These are phyloP conservation scores for Liasis olivaceus DNA, from an alignment of 2,797 vertebrate genomes.

Conservation along the genomic window DNA sequence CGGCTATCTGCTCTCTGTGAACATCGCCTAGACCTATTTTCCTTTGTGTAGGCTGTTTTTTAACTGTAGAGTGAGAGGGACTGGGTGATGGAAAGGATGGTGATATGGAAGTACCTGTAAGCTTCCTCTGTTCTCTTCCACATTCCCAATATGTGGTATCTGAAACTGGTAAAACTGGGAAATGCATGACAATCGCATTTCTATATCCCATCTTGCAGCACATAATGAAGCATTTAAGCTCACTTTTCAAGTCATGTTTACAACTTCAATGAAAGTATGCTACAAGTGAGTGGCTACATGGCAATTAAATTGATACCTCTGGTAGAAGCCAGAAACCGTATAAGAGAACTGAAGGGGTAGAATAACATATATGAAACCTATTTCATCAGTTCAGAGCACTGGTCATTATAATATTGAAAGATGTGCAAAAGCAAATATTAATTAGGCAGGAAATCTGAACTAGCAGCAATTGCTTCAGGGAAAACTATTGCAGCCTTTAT, in stretches of 20 bases:
- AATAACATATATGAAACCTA: neutral
- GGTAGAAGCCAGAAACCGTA: neutral
- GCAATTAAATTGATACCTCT: neutral
- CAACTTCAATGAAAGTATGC: neutral
- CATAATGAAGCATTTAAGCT: neutral
- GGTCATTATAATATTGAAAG: neutral
- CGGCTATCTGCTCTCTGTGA: too few relatives aligned
- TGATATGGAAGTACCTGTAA: too few relatives aligned
- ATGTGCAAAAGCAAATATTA: slow-evolving; percentile 23
- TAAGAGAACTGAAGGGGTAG: neutral
- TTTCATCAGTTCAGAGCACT: neutral
- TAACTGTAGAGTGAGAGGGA: too few relatives aligned
- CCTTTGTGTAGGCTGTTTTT: too few relatives aligned
- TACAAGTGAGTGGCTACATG: neutral
- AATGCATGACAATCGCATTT: neutral
- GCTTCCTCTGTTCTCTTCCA: too few relatives aligned
- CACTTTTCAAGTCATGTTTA: neutral
- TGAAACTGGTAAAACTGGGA: too few relatives aligned
- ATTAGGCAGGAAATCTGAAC: slow-evolving; percentile 17
- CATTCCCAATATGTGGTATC: too few relatives aligned
- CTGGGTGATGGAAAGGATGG: too few relatives aligned
- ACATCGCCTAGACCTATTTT: too few relatives aligned
- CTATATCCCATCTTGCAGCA: neutral
- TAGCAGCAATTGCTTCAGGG: neutral
- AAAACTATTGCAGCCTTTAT: neutral